Evolutionary conservation across 2,888 invertebrate genomes (phyloP).

Genomic region (Eurois occulta): DNA sequence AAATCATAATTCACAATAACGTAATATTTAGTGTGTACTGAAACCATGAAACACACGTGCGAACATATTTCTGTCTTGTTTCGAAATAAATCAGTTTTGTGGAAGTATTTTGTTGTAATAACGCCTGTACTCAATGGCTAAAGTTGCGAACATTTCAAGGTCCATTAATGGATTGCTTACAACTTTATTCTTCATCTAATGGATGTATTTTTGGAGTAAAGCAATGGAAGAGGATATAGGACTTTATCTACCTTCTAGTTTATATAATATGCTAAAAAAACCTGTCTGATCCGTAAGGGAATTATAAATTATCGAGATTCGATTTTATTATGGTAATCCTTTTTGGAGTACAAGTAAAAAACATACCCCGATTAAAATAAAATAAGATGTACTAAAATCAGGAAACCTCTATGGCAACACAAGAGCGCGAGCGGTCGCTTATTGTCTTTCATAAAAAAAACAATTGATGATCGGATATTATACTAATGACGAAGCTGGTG

Average conservation of each 20-base stretch:
- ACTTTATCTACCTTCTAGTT: neutral
- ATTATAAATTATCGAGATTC: too few species aligned
- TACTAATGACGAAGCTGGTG: too few species aligned
- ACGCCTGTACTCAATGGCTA: slow-evolving; percentile 1
- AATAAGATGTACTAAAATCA: too few species aligned
- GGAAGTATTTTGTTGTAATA: slow-evolving; percentile 12
- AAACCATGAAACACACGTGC: slow-evolving; percentile 46
- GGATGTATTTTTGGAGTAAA: neutral
- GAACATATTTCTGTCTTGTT: slow-evolving; percentile 36
- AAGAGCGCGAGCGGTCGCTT: too few species aligned
- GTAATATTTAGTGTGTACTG: slow-evolving; percentile 37
- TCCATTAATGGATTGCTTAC: slow-evolving; percentile 35
- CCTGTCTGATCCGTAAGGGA: too few species aligned
- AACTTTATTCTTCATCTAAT: slow-evolving; percentile 12
- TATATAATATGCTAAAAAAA: too few species aligned
- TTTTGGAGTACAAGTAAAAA: too few species aligned
- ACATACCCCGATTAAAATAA: too few species aligned
- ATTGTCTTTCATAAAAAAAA: too few species aligned
- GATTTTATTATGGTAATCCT: too few species aligned
- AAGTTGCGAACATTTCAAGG: slow-evolving; percentile 33
- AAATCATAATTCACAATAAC: slow-evolving; percentile 43
- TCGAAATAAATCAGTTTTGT: slow-evolving; percentile 47
- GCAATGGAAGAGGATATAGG: neutral
- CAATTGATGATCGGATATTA: too few species aligned
- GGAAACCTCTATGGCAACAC: too few species aligned